Evolutionary conservation across 2,888 invertebrate genomes (phyloP).

Genomic region (Poecilobothrus nobilitatus): DNA sequence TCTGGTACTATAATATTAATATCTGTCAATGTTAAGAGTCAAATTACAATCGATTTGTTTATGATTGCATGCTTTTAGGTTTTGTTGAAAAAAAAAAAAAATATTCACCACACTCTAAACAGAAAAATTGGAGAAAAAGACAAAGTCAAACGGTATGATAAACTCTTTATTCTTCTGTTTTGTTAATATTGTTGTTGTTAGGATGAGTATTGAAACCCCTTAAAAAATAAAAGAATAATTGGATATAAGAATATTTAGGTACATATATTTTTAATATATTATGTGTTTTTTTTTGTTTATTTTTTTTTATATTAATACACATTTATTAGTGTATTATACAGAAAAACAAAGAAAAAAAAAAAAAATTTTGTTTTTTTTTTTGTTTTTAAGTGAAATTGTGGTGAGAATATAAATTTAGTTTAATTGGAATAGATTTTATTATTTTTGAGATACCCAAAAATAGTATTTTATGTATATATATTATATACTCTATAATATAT

Average conservation of each 20-base stretch:
- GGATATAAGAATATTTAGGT: neutral
- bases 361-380: neutral
- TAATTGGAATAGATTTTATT: neutral
- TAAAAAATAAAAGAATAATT: neutral
- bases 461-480: too few species aligned
- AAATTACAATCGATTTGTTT: slow-evolving; percentile 6
- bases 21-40: slow-evolving; percentile 1
- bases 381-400: neutral
- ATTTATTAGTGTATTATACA: neutral
- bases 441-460: too few species aligned
- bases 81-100: neutral
- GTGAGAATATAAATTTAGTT: neutral
- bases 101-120: too few species aligned
- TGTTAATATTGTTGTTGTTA: neutral
- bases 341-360: neutral
- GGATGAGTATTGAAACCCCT: neutral
- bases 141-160: too few species aligned
- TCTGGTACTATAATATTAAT: neutral
- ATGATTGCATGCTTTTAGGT: neutral
- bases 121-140: too few species aligned
- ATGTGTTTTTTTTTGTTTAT: neutral
- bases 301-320: too few species aligned
- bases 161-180: too few species aligned
- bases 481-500: too few species aligned
- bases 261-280: neutral